Conservation (phyloP, 2,113 vertebrate genomes). For the Cairina moschata region DNA sequence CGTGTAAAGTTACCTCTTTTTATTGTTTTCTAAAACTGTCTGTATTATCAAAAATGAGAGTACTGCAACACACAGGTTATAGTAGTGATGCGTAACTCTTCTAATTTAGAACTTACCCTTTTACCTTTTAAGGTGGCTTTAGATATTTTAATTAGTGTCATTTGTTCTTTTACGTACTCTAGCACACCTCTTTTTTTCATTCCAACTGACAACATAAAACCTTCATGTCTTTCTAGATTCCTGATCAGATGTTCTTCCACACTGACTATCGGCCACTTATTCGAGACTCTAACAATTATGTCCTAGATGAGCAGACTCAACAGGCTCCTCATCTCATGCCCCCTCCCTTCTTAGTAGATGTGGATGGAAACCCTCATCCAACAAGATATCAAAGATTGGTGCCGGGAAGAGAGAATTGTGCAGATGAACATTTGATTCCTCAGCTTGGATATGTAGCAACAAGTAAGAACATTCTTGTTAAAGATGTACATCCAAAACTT, state of each 20-base stretch:
- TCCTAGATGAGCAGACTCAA: conserved; percentile 97
- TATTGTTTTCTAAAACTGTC: neutral
- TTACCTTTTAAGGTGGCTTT: neutral
- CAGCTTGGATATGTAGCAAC: conserved; percentile 96
- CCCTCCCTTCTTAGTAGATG: conserved; percentile 95
- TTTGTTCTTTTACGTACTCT: neutral
- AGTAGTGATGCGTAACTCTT: neutral
- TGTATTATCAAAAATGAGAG: neutral
- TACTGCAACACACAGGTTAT: neutral
- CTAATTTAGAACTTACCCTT: neutral
- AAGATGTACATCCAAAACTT: neutral
- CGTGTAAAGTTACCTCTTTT: neutral
- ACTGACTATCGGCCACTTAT: conserved; percentile 97
- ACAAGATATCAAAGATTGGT: conserved; percentile 93
- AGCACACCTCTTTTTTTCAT: neutral
- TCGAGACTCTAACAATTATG: conserved; percentile 92
- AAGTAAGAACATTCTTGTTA: conserved; percentile 78
- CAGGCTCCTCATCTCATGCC: conserved; percentile 99
- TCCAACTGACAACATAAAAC: neutral
- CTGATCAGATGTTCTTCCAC: conserved; percentile 99
- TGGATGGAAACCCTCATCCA: conserved; percentile 97
- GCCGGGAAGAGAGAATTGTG: conserved; percentile 92
- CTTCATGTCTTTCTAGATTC: conserved; percentile 82
- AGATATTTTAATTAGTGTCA: neutral
- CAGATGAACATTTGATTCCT: conserved; percentile 93